A percentile compares a stretch with the other conserved stretches of the same genome.
Conservation (phyloP, 2,797 vertebrate species). For the Melopsittacus undulatus region DNA sequence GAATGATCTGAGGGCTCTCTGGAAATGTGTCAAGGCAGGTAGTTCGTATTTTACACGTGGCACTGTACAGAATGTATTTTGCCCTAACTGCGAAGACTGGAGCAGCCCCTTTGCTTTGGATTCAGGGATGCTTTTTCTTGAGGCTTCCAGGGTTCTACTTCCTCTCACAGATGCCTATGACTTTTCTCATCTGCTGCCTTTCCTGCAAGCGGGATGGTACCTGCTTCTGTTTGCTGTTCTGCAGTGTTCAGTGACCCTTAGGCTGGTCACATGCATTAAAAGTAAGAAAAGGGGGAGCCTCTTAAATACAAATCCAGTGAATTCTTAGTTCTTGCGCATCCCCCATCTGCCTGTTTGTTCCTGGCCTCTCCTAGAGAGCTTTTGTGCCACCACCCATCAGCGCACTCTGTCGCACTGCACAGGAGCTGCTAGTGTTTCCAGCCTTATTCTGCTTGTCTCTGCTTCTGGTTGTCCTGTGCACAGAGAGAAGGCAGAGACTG, state of each 20-base stretch:
- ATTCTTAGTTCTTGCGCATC: background rate
- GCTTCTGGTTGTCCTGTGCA: background rate
- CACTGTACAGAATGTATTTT: background rate
- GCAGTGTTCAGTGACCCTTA: background rate
- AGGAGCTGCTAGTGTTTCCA: background rate
- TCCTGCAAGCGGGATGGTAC: too few relatives aligned
- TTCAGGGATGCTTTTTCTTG: background rate
- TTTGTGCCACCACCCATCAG: background rate
- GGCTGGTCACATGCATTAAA: background rate
- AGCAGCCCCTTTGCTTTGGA: background rate
- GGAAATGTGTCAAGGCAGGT: background rate
- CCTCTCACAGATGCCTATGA: background rate
- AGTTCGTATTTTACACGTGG: background rate
- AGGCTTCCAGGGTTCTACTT: background rate
- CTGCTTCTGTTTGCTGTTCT: background rate
- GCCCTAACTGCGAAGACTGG: background rate
- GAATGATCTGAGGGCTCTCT: background rate
- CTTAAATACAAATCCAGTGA: background rate
- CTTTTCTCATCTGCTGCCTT: background rate
- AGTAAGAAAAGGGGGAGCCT: background rate
- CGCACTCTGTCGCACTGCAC: background rate
- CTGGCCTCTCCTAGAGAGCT: background rate
- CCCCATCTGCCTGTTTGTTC: background rate
- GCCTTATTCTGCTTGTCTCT: background rate
- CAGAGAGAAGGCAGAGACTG: background rate